A percentile compares a stretch with the other conserved stretches of the same genome.
Conservation (phyloP, 2,888 invertebrate genomes). For the Drosophila rubida region DNA sequence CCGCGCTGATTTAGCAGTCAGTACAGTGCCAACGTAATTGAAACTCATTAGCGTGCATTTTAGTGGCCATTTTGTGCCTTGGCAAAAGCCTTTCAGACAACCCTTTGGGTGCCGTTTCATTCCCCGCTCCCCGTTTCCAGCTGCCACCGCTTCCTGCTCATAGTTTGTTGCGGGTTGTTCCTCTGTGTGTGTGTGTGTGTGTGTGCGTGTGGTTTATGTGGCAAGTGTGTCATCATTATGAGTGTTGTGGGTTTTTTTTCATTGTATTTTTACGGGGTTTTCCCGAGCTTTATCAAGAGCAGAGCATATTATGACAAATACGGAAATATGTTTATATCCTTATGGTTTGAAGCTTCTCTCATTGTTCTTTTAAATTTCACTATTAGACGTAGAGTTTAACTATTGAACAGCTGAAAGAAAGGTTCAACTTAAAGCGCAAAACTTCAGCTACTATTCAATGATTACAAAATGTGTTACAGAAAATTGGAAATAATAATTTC, state of each 20-base stretch:
- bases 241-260: conserved; percentile 57
- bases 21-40: conserved; percentile 67
- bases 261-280: conserved; percentile 41
- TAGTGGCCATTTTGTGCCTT: conserved; percentile 71
- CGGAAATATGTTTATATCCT: not conserved
- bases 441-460: no score
- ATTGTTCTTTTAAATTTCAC: not conserved
- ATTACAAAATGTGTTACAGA: no score
- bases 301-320: not conserved
- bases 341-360: not conserved
- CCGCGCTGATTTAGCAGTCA: not conserved
- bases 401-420: no score
- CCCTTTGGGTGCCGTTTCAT: conserved; percentile 59
- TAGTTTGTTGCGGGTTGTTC: conserved; percentile 42
- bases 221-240: conserved; percentile 78
- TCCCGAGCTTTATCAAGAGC: conserved; percentile 20
- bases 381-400: no score
- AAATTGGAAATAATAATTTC: no score
- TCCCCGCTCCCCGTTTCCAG: not conserved
- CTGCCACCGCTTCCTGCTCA: not conserved
- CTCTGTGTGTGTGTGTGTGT: conserved; percentile 13
- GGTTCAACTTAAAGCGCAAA: no score
- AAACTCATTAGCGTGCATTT: conserved; percentile 80
- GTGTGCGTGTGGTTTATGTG: conserved; percentile 71
- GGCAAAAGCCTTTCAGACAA: conserved; percentile 51